Evolutionary conservation across 2,797 vertebrate species (phyloP).

Genomic region (Lepilemur ruficaudatus): DNA sequence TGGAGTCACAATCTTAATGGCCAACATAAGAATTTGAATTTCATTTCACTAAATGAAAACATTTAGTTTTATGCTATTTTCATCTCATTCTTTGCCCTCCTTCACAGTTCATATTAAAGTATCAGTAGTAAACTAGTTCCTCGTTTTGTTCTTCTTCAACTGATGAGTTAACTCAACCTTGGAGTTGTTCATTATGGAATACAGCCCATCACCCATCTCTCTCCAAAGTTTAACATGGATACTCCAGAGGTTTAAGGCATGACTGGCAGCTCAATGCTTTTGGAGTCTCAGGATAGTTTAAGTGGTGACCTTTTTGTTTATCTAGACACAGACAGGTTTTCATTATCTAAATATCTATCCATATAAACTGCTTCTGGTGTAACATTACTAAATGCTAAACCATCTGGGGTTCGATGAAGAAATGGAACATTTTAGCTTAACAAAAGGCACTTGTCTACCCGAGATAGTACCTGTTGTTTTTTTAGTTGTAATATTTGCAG

Average conservation of each 20-base stretch:
- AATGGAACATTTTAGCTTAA: conserved; percentile 49
- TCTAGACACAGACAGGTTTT: not conserved
- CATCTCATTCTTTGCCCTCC: not conserved
- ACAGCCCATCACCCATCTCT: not conserved
- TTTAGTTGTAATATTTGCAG: conserved; percentile 8
- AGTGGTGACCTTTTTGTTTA: not conserved
- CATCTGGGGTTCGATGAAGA: conserved; percentile 67
- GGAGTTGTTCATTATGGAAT: not conserved
- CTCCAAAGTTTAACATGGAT: not conserved
- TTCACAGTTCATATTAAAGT: not conserved
- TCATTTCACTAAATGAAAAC: not conserved
- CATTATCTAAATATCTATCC: not conserved
- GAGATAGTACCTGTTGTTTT: conserved; percentile 8
- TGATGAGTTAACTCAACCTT: not conserved
- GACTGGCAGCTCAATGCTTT: not conserved
- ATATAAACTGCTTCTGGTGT: not conserved
- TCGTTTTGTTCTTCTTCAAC: not conserved
- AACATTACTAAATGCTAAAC: conserved; percentile 41
- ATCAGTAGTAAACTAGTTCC: not conserved
- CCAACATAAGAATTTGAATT: not conserved
- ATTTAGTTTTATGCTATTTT: not conserved
- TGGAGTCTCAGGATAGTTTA: not conserved
- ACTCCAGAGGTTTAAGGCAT: not conserved
- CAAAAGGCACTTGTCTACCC: conserved; percentile 45
- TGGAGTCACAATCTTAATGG: not conserved